Base-by-base conservation (phyloP, 2,888 invertebrate genomes). In the Drosophila kuntzei region DNA sequence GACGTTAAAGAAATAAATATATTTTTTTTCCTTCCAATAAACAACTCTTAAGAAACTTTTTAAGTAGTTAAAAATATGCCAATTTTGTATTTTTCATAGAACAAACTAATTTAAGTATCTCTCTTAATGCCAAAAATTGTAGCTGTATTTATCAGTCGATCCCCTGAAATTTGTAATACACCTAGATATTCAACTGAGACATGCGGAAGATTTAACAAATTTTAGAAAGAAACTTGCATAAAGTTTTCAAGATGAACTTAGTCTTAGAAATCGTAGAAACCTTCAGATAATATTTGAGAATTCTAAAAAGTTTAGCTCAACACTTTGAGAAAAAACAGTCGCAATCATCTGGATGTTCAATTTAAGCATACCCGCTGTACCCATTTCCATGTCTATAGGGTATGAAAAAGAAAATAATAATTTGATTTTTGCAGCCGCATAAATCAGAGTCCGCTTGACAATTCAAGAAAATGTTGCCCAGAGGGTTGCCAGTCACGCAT, bases 361-460 rank as follows among this genome's bases (percentile, higher is more conserved):
- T 11, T 2, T 29, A 3, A 29, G 29, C 25, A 51, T 22, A 34
- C 44, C 34, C 44, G 11, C 4, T 34, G 43, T 25, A 3, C 11
- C 9, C 25, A n/a, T 36, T 54, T 27, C 0, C 11, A 8, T 12
- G 37, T 2, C 39, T 61, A 46, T 67, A 72, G 74, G 67, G 74
- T 72, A 62, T 69, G 14, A 9, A 53, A 65, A 71, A 74, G 59
- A 50, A 62, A 70, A 76, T 71, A 78, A 78, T 81, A 81, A 81
- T 81, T 87, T 81, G 87, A 87, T 79, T 82, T 74, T 65, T 74
- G 77, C 71, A 66, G 75, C 39, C 67, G 67, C 77, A 83, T 83
- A 83, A 83, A 83, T 83, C 83, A 83, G 75, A 62, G 65, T 6
- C 9, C 57, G 41, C 41, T 37, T 61, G 81, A 78, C 79, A 79